Base-by-base conservation (phyloP, 2,113 vertebrate species). In the Strix uralensis region DNA sequence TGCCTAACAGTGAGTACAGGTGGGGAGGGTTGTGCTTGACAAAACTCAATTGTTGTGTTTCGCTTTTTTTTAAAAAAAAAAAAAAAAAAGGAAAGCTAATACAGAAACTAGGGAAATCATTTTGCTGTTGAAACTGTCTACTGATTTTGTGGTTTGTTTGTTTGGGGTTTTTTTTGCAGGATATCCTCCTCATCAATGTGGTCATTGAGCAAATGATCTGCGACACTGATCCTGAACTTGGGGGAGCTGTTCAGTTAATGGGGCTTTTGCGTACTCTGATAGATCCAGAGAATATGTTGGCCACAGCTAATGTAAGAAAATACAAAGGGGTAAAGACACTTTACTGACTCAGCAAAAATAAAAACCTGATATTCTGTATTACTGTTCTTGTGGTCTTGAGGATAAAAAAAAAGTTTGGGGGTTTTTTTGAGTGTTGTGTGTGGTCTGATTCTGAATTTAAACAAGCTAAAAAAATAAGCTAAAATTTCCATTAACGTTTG, bases 181-280 rank as follows among this genome's bases (percentile, higher is more conserved):
- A 99, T 90, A 99, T 99, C 86, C 98, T 99, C 91, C 98, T 99
- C 95, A 99, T 99, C 96, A 99, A 99, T n/a, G 99, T 99, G 84
- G 99, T 99, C 88, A 99, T 99, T 87, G 99, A 99, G 97, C 99
- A 99, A 98, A 99, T 99, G 99, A 99, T 99, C 95, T 99, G 99
- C 47, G 99, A 99, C 96, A 99, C 99, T 2, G 99, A 99, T 92
- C 99, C 99, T 2, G 99, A 99, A 88, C 98, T 99, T 9, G 99
- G 99, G 44, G 99, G 99, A 17, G 99, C 99, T 11, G 99, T 99
- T 88, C 99, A 99, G 97, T 96, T 99, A 70, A 99, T 99, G 99
- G 99, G 99, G 88, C 98, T 99, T 67, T 98, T 99, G 92, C 98
- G 99, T 88, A 99, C 99, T 7, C 98, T 99, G 78, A 99, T 99